Evolutionary conservation across 2,113 vertebrate genomes (phyloP), one percentile per base, ranked within the genome.

Genomic region (Pseudonaja textilis): DNA sequence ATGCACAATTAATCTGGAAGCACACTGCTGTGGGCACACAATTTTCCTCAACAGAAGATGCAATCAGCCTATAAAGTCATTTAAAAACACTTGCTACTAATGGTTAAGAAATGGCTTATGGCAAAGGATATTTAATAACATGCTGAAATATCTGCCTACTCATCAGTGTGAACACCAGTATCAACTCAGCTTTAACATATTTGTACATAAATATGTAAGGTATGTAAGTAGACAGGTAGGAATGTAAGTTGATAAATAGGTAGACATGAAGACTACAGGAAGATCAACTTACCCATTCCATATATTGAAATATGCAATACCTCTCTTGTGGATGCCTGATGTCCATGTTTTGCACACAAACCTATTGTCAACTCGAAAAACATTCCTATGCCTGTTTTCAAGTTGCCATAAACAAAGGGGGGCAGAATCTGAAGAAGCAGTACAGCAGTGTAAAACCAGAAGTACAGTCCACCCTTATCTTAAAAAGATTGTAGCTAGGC

Each of bases 1-100:
- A 87, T 50, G 64, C 26, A 61, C 22, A 54, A 88, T 88, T 86
- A 91, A 61, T 90, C n/a, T 90, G 55, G 11, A 90, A 93, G 26
- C 34, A 39, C 45, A 52, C 52, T 61, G 55, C 26, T 69, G 85
- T 54, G 61, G 64, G 20, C 55, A 90, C 25, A 20, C 39, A 69
- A 87, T 34, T 69, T 64, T 42, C n/a, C 69, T 47, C 42, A 47
- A 74, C 34, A 57, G 26, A 90, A 39, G 18, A 88, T 56, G 22
- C 5, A 57, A 22, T 81, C 16, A 26, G 69, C 52, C 56, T 3
- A 61, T 20, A 86, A 50, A 88, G 29, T 57, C 52, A 34, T 74
- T 81, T 29, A 34, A 52, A 89, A 88, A 47, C 2, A 55, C 18
- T 34, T 34, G 34, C 55, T 11, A 6, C 16, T 5, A 5, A 57